Evolutionary conservation across 2,888 invertebrate species (phyloP), one percentile per base, ranked within the genome.

Genomic region (Plagodis pulveraria): DNA sequence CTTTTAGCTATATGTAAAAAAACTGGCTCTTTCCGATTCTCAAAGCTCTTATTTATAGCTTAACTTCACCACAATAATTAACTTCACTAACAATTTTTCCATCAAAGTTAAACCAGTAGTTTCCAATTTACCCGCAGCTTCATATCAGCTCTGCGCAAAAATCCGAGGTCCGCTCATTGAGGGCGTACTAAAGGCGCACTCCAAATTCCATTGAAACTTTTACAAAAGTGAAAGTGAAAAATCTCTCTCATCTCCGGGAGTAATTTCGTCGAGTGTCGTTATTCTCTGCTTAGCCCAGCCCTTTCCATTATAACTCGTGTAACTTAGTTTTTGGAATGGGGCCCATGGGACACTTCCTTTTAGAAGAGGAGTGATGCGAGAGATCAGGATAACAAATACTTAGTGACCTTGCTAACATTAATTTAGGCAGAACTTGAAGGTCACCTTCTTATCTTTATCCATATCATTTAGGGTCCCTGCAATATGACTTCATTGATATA

Each of bases 271-370:
- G 59, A 60, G 50, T 40, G 47, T 48, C 47, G 41, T 51, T 61
- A 64, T 62, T 59, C 59, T 50, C 58, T 65, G 64, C 62, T 69
- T 64, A 56, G 57, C 65, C 53, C 64, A 69, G 69, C 63, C 71
- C 66, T 69, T 72, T 48, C 71, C 70, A 77, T 76, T 74, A 75
- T 67, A 75, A 70, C 66, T 72, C 68, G 58, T 59, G 65, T 67
- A 74, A 76, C 68, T 74, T 65, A 69, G 70, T 77, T 76, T 65
- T 69, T 59, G 63, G 61, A 72, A 73, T 68, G 70, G 67, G 48
- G 44, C 62, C 65, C 70, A 54, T 66, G 72, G 76, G 75, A 69
- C 50, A 50, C 56, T 56, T 53, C 62, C 59, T 62, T 64, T 66
- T 58, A 64, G 58, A 11, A 58, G 34, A 52, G 52, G 53, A 54